Percentiles rank a stretch among this genome's conserved stretches.
Evolutionary conservation across 2,797 vertebrate species (phyloP).

Genomic region (Tinamus major): DNA sequence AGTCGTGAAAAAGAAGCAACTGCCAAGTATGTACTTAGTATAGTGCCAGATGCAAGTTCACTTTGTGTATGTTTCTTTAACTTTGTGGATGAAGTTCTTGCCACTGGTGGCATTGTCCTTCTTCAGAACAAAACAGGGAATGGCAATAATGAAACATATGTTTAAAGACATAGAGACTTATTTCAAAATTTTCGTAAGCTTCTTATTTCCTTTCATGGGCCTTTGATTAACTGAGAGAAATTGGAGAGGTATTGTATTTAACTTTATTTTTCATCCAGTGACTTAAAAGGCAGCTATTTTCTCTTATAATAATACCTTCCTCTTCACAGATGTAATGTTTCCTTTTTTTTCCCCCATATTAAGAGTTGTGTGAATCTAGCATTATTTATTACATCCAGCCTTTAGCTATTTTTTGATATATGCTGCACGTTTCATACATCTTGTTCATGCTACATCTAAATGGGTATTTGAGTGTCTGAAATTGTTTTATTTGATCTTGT

Average conservation of each 20-base stretch:
- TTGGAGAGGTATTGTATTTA: not conserved
- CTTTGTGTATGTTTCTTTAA: not conserved
- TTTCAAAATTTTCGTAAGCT: not conserved
- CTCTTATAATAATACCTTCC: not conserved
- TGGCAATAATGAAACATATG: not conserved
- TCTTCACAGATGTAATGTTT: not conserved
- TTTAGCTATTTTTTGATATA: not conserved
- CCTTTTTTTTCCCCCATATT: not conserved
- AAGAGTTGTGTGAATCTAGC: not conserved
- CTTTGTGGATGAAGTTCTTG: conserved; percentile 4
- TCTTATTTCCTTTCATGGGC: not conserved
- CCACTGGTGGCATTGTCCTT: not conserved
- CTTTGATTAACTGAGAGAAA: not conserved
- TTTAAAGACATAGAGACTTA: not conserved
- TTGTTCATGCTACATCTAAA: not conserved
- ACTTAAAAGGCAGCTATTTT: not conserved
- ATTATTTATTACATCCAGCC: not conserved
- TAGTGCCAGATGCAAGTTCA: not conserved
- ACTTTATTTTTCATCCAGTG: not conserved
- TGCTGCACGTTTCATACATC: not conserved
- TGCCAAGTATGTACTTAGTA: conserved; percentile 64
- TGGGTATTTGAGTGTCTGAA: not conserved
- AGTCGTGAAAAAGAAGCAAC: conserved; percentile 66
- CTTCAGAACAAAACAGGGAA: not conserved
- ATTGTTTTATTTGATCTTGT: not conserved